Percentiles rank a stretch among this genome's conserved stretches.
Conservation (phyloP, 2,113 vertebrate species). For the Eidolon helvum region DNA sequence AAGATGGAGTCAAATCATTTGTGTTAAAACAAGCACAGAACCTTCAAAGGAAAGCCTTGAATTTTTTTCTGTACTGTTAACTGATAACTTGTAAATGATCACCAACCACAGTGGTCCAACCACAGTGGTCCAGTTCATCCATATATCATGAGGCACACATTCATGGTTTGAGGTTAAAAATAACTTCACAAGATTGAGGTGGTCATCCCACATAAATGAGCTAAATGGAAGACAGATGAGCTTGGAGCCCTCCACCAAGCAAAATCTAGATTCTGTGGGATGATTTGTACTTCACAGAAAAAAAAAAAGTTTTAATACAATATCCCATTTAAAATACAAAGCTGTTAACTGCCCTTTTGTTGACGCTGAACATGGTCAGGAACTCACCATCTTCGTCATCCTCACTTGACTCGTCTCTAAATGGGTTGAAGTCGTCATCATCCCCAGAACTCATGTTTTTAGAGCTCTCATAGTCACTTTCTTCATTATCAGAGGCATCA, state of each 20-base stretch:
- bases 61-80: background rate
- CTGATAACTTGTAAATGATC: background rate
- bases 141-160: background rate
- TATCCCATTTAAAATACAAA: background rate
- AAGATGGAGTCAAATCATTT: background rate
- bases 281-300: background rate
- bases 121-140: background rate
- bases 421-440: constrained; percentile 96
- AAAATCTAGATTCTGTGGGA: background rate
- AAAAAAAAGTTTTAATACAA: background rate
- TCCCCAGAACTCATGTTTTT: constrained; percentile 95
- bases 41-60: background rate
- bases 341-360: fast-evolving
- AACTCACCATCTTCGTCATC: constrained; percentile 95
- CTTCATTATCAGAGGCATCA: constrained; percentile 90
- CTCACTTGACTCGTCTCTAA: constrained; percentile 95
- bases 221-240: background rate
- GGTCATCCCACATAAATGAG: background rate
- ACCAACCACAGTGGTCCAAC: background rate
- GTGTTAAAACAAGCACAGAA: background rate
- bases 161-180: background rate
- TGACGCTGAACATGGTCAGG: fast-evolving
- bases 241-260: background rate
- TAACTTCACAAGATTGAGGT: background rate
- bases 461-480: constrained; percentile 95